phyloP scores from a whole-genome alignment of 2,113 vertebrate species.

The Mola mola region DNA sequence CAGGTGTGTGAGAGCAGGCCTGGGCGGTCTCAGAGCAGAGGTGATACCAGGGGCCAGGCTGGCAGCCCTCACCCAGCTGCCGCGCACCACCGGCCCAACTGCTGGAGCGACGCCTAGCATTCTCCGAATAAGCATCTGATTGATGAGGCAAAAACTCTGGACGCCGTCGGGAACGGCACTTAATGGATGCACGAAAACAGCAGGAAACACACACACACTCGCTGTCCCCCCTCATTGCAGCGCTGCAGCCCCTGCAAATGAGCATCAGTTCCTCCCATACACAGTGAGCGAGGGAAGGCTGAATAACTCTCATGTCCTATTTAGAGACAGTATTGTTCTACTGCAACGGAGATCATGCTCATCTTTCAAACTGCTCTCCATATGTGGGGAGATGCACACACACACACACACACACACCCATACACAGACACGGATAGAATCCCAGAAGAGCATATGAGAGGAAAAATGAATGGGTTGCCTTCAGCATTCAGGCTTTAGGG shows the following conservation, averaged over 20 bases:
- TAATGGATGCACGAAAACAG: slow-evolving; percentile 24
- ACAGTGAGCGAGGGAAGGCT: slow-evolving; percentile 46
- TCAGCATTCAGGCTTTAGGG: slow-evolving; percentile 67
- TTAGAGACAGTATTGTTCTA: slow-evolving; percentile 74
- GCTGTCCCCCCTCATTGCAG: slow-evolving; percentile 59
- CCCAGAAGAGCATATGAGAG: slow-evolving; percentile 73
- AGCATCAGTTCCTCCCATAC: slow-evolving; percentile 31
- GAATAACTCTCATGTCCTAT: slow-evolving; percentile 71
- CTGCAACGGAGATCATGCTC: slow-evolving; percentile 72
- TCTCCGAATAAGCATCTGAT: slow-evolving; percentile 68
- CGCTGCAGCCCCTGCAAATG: slow-evolving; percentile 46
- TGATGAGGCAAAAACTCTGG: slow-evolving; percentile 60
- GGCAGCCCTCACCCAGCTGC: slow-evolving; percentile 68
- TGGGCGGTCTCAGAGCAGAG: slow-evolving; percentile 60
- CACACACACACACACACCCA: slow-evolving; percentile 17
- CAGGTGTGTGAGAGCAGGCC: slow-evolving; percentile 61
- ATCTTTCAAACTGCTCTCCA: slow-evolving; percentile 65
- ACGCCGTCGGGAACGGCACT: slow-evolving; percentile 24
- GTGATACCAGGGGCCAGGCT: slow-evolving; percentile 57
- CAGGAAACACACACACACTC: slow-evolving; percentile 1
- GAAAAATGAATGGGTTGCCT: slow-evolving; percentile 74
- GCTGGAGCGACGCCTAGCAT: slow-evolving; percentile 31
- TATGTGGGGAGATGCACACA: slow-evolving; percentile 40
- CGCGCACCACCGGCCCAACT: slow-evolving; percentile 63
- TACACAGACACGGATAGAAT: slow-evolving; percentile 56